Conservation (phyloP, 2,113 vertebrate genomes). For the Campylomormyrus numenius region DNA sequence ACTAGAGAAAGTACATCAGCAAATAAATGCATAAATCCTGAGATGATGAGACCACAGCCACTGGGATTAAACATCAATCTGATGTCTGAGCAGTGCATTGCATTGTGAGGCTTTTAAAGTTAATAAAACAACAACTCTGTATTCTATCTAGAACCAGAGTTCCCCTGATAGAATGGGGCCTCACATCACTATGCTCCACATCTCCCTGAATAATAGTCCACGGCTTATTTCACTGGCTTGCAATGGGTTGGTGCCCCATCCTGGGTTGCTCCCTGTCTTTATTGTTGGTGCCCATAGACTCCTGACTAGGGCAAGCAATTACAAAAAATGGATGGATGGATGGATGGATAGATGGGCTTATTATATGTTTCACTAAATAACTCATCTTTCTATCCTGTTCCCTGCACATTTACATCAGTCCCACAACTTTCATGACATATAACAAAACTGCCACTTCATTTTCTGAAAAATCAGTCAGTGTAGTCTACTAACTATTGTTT, state of each 20-base stretch:
- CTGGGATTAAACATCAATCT: neutral
- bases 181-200: neutral
- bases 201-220: constrained; percentile 6
- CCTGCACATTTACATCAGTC: neutral
- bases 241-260: neutral
- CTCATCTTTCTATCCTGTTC: neutral
- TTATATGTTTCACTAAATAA: neutral
- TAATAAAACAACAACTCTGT: neutral
- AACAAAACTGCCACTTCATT: neutral
- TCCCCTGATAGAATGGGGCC: neutral
- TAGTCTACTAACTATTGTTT: neutral
- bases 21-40: neutral
- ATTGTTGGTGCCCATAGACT: too few species aligned
- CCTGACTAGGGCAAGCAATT: neutral
- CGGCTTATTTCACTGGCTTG: neutral
- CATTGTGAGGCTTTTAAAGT: neutral
- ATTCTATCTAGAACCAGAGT: neutral
- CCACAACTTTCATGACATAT: neutral
- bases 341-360: neutral
- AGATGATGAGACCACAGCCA: neutral
- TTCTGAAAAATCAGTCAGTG: neutral
- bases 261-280: too few species aligned
- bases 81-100: neutral
- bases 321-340: neutral
- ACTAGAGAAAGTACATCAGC: neutral